Base-by-base conservation (phyloP, 1,140 invertebrate species). In the Tribolium madens region DNA sequence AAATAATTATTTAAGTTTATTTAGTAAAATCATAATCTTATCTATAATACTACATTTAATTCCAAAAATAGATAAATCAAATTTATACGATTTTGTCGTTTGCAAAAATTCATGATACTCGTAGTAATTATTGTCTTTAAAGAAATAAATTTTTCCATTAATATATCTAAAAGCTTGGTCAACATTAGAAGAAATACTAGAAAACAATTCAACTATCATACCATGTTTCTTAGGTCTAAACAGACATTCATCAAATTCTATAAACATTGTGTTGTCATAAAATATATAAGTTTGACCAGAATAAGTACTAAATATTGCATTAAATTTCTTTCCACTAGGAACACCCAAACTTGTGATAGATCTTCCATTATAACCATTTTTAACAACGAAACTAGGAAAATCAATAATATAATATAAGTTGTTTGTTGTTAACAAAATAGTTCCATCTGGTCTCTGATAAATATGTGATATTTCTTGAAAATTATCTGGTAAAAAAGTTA, bases 401-500 rank as follows among this genome's bases (percentile, higher is more conserved):
- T 57, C 52, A 57, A 57, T 57, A 57, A 57, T 57, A 57, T 57
- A 57, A 57, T 57, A 57, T 57, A 57, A 57, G 52, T 57, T 57
- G 52, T 57, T 57, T 57, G 52, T 57, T 57, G 52, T 57, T 57
- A 57, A 57, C 52, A 57, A 57, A 57, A 57, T 57, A 57, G 52
- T 57, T 57, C 46, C 70, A 73, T 50, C 13, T 15, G 46, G 42
- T 52, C 46, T 73, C 47, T 73, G 70, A 52, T 73, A 73, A 18
- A 73, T 52, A 17, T 73, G 70, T 73, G 70, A 52, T 17, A 73
- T 73, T 50, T 26, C 21, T 53, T 26, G 13, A 68, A 68, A 68
- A 68, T 68, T 68, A 68, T 68, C 60, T 68, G 60, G 60, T 68
- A 31, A 57, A 74, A 74, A 57, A 53, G 72, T 26, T 57, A 57